A percentile compares a stretch with the other conserved stretches of the same genome.
phyloP scores from a whole-genome alignment of 2,113 vertebrate genomes.

The Copsychus sechellarum region DNA sequence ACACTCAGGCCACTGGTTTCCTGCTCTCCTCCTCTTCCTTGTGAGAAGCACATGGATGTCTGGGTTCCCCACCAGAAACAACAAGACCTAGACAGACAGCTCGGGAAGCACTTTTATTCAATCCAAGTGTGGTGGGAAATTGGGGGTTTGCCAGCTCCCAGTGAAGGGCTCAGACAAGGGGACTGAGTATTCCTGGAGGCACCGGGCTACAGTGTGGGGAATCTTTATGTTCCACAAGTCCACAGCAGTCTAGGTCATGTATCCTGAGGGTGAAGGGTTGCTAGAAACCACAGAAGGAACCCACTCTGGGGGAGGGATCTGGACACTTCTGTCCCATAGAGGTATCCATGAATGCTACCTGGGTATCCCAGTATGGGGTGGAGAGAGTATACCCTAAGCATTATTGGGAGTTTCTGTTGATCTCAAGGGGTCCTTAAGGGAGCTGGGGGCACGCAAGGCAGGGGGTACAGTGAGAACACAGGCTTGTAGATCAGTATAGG shows the following conservation, averaged over 20 bases:
- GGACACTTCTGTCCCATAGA: neutral
- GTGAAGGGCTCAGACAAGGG: neutral
- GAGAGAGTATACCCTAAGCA: neutral
- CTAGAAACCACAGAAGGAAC: neutral
- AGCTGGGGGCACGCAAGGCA: conserved; percentile 14
- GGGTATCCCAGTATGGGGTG: neutral
- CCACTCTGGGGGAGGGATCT: neutral
- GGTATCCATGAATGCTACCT: neutral
- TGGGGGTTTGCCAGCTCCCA: neutral
- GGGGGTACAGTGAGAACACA: conserved; percentile 60
- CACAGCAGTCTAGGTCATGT: neutral
- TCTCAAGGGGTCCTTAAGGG: neutral
- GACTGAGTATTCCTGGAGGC: neutral
- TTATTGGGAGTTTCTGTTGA: neutral
- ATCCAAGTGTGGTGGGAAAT: accelerated
- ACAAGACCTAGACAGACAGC: neutral
- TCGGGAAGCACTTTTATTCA: conserved; percentile 46
- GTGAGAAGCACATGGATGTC: neutral
- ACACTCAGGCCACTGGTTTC: neutral
- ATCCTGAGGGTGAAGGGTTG: neutral
- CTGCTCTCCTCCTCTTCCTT: neutral
- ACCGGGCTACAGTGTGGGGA: neutral
- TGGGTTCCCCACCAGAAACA: neutral
- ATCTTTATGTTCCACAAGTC: neutral
- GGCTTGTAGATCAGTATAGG: conserved; percentile 62